Evolutionary conservation across 1,140 invertebrate genomes (phyloP), one percentile per base, ranked within the genome.

Genomic region (Bombus fervidus): DNA sequence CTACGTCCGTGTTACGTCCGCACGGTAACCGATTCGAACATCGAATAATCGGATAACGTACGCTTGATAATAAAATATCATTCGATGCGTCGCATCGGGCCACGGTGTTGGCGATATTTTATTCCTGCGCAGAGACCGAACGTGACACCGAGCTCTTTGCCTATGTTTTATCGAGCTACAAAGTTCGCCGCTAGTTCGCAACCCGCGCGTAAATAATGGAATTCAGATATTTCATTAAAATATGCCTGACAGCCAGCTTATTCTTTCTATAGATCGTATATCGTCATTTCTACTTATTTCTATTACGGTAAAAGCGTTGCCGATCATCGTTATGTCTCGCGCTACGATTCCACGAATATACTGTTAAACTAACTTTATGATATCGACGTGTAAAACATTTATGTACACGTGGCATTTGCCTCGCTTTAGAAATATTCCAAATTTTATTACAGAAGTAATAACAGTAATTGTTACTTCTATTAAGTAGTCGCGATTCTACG

Each of bases 21-120:
- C 77, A 57, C 69, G 83, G 68, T 72, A 83, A 84, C 62, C 84
- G 73, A 39, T 80, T 69, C 41, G 82, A 73, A 34, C n/a, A 34
- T 66, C 78, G 71, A 86, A 88, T 89, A 88, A 89, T 89, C 87
- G 87, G 85, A 89, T 89, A 89, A 88, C 57, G 66, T 78, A 81
- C 88, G 82, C 68, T 77, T 72, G 86, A 86, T 86, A 86, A 89
- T 89, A 89, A 89, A 89, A 89, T 89, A 89, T 69, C 73, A 85
- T 68, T 69, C 62, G 71, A 86, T 64, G 76, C 59, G 59, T 62
- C 28, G 28, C n/a, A n/a, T 69, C 53, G 69, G n/a, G 5, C 41
- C 62, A 53, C 81, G 59, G 22, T 28, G 37, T 39, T 39, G 66
- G 34, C n/a, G 4, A 22, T 69, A 83, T 59, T 85, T 85, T 85